A percentile compares a stretch with the other conserved stretches of the same genome.
These are phyloP conservation scores for Thunnus thynnus DNA, from an alignment of 2,113 vertebrate species.

Conservation along the genomic window DNA sequence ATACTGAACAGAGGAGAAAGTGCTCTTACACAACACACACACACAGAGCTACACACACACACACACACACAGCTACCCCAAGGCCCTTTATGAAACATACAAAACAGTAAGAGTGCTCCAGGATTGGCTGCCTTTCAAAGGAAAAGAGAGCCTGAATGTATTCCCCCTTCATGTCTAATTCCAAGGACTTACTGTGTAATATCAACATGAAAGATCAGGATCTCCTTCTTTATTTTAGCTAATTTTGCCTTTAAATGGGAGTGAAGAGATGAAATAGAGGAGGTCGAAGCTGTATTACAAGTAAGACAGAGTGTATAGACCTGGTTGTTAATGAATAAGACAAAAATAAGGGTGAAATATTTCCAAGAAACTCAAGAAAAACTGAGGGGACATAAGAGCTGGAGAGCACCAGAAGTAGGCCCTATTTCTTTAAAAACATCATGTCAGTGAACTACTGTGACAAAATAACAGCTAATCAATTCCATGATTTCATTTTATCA, in stretches of 20 bases:
- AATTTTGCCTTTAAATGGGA: neutral
- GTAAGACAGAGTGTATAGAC: neutral
- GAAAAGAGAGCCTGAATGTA: neutral
- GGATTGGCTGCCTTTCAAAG: constrained; percentile 13
- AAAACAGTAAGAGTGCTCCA: constrained; percentile 29
- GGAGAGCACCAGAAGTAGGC: neutral
- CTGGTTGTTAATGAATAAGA: neutral
- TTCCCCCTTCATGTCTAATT: neutral
- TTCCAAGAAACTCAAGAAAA: neutral
- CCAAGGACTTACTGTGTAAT: neutral
- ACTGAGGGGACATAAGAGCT: neutral
- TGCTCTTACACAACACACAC: constrained; percentile 47
- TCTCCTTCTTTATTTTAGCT: neutral
- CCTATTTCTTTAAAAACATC: neutral
- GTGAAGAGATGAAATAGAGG: neutral
- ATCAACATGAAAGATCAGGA: neutral
- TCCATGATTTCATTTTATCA: constrained; percentile 27
- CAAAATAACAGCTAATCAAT: constrained; percentile 32
- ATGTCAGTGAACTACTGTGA: constrained; percentile 13
- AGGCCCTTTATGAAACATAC: constrained; percentile 49
- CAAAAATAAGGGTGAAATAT: neutral
- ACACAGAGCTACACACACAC: constrained; percentile 16
- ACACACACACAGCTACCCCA: neutral
- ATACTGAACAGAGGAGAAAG: constrained; percentile 44
- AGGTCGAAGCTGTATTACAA: neutral